Conservation (phyloP, 2,888 invertebrate species). For the Pristionchus maxplancki region DNA sequence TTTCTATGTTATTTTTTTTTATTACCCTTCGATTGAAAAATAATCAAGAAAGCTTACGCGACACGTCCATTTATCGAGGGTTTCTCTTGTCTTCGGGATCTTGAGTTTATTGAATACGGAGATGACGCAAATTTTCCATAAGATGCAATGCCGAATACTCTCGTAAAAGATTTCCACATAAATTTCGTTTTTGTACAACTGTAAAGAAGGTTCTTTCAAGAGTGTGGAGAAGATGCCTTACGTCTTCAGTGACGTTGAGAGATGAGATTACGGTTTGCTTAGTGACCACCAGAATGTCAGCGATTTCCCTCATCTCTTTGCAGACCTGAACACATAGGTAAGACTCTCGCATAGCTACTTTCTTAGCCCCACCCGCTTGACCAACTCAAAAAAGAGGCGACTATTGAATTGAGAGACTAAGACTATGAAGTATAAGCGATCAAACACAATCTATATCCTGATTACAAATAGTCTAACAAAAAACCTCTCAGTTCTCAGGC, state of each 20-base stretch:
- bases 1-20: not conserved
- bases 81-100: not conserved
- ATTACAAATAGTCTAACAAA: no score
- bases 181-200: not conserved
- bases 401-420: no score
- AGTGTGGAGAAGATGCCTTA: not conserved
- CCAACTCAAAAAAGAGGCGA: no score
- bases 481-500: no score
- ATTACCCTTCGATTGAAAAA: not conserved
- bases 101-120: not conserved
- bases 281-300: not conserved
- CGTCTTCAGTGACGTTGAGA: not conserved
- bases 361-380: no score
- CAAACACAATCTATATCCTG: no score
- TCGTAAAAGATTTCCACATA: not conserved
- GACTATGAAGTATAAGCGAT: no score
- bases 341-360: no score
- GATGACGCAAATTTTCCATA: not conserved
- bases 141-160: not conserved
- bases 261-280: not conserved
- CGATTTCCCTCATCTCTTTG: not conserved
- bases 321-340: not conserved
- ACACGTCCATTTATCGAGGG: no score
- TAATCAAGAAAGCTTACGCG: not conserved
- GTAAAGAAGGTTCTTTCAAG: not conserved